These are phyloP conservation scores for Potorous gilbertii DNA, from an alignment of 2,797 vertebrate species.

Conservation along the genomic window DNA sequence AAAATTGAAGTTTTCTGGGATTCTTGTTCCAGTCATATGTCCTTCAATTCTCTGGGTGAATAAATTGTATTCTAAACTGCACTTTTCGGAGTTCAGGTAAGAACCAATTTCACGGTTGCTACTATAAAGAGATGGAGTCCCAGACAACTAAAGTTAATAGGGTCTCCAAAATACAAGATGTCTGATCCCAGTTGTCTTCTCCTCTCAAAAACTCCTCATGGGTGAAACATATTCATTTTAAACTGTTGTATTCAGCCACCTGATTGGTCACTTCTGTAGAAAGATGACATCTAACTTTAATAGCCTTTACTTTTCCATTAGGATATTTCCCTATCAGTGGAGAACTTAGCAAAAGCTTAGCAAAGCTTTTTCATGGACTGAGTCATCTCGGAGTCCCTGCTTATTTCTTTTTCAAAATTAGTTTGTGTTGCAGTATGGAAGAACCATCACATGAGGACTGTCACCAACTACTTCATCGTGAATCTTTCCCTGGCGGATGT, in stretches of 20 bases:
- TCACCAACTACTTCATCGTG: slow-evolving; percentile 99
- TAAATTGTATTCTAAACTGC: neutral
- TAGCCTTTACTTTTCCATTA: neutral
- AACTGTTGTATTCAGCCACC: neutral
- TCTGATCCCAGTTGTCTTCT: neutral
- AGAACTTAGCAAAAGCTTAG: neutral
- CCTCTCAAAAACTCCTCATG: neutral
- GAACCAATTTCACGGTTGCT: neutral
- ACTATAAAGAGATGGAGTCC: neutral
- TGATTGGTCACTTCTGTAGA: neutral
- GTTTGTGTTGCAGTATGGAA: slow-evolving; percentile 99
- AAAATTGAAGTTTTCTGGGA: neutral
- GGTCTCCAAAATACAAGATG: slow-evolving; percentile 14
- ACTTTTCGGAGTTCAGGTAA: neutral
- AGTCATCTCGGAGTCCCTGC: neutral
- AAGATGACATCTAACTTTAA: neutral
- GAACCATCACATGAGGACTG: slow-evolving; percentile 97
- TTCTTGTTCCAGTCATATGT: neutral
- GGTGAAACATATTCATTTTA: slow-evolving; percentile 3
- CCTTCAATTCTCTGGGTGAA: neutral
- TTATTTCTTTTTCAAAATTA: slow-evolving; percentile 80
- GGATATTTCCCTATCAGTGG: neutral
- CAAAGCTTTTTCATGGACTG: neutral
- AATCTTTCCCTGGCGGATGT: slow-evolving; percentile 97
- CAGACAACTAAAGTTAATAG: neutral